Conservation (phyloP, 2,797 vertebrate genomes). For the Spinibarbus caldwelli region DNA sequence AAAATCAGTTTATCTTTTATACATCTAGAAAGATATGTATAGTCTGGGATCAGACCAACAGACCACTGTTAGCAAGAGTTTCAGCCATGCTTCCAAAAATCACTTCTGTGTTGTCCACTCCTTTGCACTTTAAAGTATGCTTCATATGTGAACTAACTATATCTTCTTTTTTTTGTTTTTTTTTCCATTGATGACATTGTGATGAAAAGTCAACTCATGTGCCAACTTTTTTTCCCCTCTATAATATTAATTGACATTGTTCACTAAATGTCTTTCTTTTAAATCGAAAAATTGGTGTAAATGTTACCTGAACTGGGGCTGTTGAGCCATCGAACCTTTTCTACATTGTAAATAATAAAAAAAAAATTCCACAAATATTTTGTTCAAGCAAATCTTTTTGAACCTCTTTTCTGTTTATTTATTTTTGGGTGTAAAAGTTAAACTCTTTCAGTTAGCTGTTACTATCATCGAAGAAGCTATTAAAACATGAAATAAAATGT, state of each 20-base stretch:
- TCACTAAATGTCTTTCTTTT: constrained; percentile 47
- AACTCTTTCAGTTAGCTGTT: not conserved
- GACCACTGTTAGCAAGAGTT: not conserved
- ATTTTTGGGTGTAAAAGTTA: not conserved
- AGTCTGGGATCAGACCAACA: not conserved
- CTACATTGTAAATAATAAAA: constrained; percentile 63
- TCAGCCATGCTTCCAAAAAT: constrained; percentile 17
- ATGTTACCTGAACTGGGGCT: constrained; percentile 64
- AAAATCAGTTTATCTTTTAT: not conserved
- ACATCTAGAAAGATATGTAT: not conserved
- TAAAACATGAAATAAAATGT: not conserved
- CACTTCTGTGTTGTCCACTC: not conserved
- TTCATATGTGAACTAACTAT: not conserved
- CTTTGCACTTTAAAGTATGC: constrained; percentile 27
- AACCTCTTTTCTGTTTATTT: not conserved
- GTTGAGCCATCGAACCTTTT: constrained; percentile 73
- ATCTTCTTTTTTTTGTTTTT: not conserved
- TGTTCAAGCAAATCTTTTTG: not conserved
- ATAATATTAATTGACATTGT: not conserved
- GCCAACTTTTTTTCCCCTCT: constrained; percentile 62
- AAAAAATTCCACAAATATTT: constrained; percentile 20
- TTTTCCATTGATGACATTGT: not conserved
- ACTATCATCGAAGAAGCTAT: not conserved
- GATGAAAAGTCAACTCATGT: constrained; percentile 55
- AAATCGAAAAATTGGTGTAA: constrained; percentile 39